Percentiles rank a stretch among this genome's conserved stretches.
Conservation (phyloP, 2,113 vertebrate genomes). For the Salvelinus namaycush region DNA sequence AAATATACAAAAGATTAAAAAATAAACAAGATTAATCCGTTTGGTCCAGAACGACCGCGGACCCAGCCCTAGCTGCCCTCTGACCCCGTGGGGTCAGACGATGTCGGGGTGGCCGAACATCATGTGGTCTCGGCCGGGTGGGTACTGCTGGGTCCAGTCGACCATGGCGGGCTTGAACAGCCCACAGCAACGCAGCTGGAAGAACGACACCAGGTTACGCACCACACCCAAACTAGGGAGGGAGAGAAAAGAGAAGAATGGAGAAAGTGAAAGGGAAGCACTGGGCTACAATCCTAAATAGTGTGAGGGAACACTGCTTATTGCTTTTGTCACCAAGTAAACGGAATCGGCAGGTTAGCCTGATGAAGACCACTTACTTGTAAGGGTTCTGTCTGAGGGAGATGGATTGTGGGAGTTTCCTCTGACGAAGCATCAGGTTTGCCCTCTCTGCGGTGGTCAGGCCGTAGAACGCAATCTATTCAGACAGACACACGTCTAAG, state of each 20-base stretch:
- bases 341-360: neutral
- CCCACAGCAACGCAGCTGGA: slow-evolving; percentile 88
- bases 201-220: slow-evolving; percentile 90
- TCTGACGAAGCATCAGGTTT: slow-evolving; percentile 77
- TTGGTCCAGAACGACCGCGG: slow-evolving; percentile 53
- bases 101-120: slow-evolving; percentile 76
- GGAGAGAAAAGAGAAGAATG: neutral
- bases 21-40: slow-evolving; percentile 63
- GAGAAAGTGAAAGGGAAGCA: neutral
- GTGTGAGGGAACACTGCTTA: too few species aligned
- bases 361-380: slow-evolving; percentile 79
- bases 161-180: slow-evolving; percentile 80
- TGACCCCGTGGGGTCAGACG: slow-evolving; percentile 73
- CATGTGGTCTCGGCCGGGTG: slow-evolving; percentile 66
- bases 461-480: slow-evolving; percentile 85
- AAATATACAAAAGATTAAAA: slow-evolving; percentile 31
- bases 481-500: neutral
- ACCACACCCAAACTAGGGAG: slow-evolving; percentile 80
- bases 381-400: slow-evolving; percentile 89
- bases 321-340: neutral
- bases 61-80: slow-evolving; percentile 10
- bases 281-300: neutral
- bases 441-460: slow-evolving; percentile 87
- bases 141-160: slow-evolving; percentile 90
- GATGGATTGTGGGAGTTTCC: slow-evolving; percentile 74